These are phyloP conservation scores for Leucoraja erinaceus DNA, from an alignment of 2,113 vertebrate species.

Conservation along the genomic window DNA sequence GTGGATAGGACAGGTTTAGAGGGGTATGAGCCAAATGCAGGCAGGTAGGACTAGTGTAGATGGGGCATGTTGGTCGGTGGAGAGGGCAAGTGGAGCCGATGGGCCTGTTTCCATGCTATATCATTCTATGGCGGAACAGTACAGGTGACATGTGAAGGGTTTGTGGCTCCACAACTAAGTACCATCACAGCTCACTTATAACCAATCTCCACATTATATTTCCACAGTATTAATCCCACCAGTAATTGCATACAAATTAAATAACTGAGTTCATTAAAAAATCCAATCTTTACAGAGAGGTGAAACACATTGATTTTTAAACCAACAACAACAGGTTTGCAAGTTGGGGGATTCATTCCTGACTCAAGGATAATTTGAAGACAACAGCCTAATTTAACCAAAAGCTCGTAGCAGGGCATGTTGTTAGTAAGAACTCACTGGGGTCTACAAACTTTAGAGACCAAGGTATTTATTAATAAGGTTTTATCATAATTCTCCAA, in stretches of 20 bases:
- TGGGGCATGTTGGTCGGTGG: no score
- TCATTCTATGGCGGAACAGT: background rate
- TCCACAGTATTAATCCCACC: background rate
- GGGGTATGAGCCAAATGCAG: no score
- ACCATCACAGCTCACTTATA: background rate
- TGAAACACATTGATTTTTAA: background rate
- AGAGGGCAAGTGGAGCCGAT: no score
- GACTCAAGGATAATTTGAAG: background rate
- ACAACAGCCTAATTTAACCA: background rate
- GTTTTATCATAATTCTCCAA: constrained; percentile 4
- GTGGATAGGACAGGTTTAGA: no score
- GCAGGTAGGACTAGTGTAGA: no score
- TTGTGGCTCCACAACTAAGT: background rate
- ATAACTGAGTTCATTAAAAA: background rate
- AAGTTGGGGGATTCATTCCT: background rate
- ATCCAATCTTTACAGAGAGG: background rate
- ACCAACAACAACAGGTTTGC: background rate
- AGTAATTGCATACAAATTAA: background rate
- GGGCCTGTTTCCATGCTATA: no score
- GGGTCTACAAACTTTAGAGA: background rate
- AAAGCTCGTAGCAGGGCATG: background rate
- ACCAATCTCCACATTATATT: background rate
- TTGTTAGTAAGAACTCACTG: constrained; percentile 27
- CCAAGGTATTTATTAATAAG: constrained; percentile 17
- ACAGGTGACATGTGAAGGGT: background rate